A percentile compares a stretch with the other conserved stretches of the same genome.
These are phyloP conservation scores for Poecilia picta DNA, from an alignment of 2,797 vertebrate species.

Conservation along the genomic window DNA sequence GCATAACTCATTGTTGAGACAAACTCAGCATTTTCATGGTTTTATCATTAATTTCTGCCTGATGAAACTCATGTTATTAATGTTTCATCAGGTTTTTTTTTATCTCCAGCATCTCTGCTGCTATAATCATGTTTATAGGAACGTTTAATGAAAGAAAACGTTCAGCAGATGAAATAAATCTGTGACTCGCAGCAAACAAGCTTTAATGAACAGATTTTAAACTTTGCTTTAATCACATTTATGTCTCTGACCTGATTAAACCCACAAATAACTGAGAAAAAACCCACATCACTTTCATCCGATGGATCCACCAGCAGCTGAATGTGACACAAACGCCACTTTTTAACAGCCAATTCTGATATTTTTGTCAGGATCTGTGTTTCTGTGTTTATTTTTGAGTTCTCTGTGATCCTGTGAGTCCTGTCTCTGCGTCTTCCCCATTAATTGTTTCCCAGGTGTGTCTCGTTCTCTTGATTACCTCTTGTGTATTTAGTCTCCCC, in stretches of 20 bases:
- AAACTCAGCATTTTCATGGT: not conserved
- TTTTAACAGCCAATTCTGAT: too few relatives aligned
- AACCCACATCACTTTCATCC: not conserved
- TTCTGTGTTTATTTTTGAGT: too few relatives aligned
- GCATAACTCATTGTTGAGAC: not conserved
- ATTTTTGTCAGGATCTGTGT: too few relatives aligned
- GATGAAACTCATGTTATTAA: not conserved
- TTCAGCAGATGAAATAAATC: conserved; percentile 4
- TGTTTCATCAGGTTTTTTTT: not conserved
- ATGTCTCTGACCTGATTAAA: conserved; percentile 8
- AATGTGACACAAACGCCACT: too few relatives aligned
- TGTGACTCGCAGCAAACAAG: conserved; percentile 1
- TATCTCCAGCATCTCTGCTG: not conserved
- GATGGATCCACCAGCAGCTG: too few relatives aligned
- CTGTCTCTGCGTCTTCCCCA: too few relatives aligned
- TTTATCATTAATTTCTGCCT: not conserved
- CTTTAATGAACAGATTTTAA: conserved; percentile 33
- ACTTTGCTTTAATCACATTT: not conserved
- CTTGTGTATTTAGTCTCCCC: too few relatives aligned
- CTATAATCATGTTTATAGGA: not conserved
- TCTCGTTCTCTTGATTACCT: too few relatives aligned
- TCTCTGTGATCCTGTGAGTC: too few relatives aligned
- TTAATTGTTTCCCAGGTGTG: too few relatives aligned
- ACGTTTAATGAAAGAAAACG: not conserved
- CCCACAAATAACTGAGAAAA: not conserved